Evolutionary conservation across 2,113 vertebrate species (phyloP), one percentile per base, ranked within the genome.

Genomic region (Cynocephalus volans): DNA sequence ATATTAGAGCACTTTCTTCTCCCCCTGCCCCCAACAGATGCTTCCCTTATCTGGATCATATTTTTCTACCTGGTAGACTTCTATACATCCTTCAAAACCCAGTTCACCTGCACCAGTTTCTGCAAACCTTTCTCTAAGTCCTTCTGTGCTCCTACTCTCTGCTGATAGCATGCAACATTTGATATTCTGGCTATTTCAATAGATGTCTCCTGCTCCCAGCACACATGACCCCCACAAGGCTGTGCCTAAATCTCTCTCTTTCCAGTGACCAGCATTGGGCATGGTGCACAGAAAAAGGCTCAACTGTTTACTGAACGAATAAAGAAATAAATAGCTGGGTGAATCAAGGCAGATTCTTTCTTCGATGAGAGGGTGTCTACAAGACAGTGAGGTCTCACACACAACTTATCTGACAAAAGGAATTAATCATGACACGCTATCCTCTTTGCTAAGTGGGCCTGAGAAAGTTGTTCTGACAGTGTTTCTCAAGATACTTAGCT

Each of bases 371-470:
- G 9, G 8, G 64, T 8, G 6, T 62, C 48, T 21, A 28, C 2
- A 4, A 8, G 7, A 26, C 19, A 26, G 7, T 1, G 52, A 62
- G 56, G n/a, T 45, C 45, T 75, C 76, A 10, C 17, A 28, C 24
- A 21, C 54, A 56, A 1, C 13, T 24, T 33, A 0, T 3, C 56
- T 21, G n/a, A 45, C n/a, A 13, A 48, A 7, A 33, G 41, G 1
- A 64, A 79, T 12, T 62, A 6, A 33, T 28, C 31, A 0, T 0
- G 0, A 6, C 0, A 5, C 4, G 2, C 76, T 67, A 23, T 0
- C 6, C 48, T 15, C 36, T n/a, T 31, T 36, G 73, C 58, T 19
- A 23, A 54, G 48, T 0, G 26, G 8, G 24, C 15, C 36, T 81
- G 24, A 6, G 50, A 64, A 50, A 36, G n/a, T n/a, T 3, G 54